Conservation (phyloP, 2,113 vertebrate genomes). For the Poeciliopsis occidentalis region DNA sequence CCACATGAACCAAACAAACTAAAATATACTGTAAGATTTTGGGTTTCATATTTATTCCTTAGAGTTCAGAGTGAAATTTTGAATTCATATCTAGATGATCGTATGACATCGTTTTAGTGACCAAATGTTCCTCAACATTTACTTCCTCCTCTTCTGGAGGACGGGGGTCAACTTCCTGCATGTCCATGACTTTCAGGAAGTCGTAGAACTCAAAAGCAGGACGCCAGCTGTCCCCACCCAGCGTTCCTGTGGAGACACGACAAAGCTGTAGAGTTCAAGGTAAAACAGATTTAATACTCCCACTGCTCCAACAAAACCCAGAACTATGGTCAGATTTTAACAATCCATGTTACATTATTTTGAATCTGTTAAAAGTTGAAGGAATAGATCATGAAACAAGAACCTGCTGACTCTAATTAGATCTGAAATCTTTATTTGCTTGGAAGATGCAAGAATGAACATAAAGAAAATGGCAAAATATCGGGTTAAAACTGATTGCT, state of each 20-base stretch:
- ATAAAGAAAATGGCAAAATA: too few relatives aligned
- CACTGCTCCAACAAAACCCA: too few relatives aligned
- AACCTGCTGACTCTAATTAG: too few relatives aligned
- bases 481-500: too few relatives aligned
- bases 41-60: neutral
- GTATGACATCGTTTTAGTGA: neutral
- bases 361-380: too few relatives aligned
- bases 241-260: conserved; percentile 71
- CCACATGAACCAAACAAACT: neutral
- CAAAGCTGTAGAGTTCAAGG: neutral
- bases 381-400: too few relatives aligned
- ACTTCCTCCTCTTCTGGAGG: conserved; percentile 5
- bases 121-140: conserved; percentile 3
- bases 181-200: conserved; percentile 90
- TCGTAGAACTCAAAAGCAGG: conserved; percentile 85
- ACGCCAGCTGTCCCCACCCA: conserved; percentile 84
- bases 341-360: too few relatives aligned
- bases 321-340: too few relatives aligned
- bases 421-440: too few relatives aligned
- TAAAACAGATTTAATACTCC: neutral
- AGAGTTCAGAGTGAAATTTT: conserved; percentile 73
- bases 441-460: too few relatives aligned
- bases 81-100: neutral
- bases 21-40: too few relatives aligned
- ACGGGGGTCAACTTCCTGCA: conserved; percentile 49